These are phyloP conservation scores for Aphelinus atriplicis DNA, from an alignment of 1,140 invertebrate genomes.

Conservation along the genomic window DNA sequence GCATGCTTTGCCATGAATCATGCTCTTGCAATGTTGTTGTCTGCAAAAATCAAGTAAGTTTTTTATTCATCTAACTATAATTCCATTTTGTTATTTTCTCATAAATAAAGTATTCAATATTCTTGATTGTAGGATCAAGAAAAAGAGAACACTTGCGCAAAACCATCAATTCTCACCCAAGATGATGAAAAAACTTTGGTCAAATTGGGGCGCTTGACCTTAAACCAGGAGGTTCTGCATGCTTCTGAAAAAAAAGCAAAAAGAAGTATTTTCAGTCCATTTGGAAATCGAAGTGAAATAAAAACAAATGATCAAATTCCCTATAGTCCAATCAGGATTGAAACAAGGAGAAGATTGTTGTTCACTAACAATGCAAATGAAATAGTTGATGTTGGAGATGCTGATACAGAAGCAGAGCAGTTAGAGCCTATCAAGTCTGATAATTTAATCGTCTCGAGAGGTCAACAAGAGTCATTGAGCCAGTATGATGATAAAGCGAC, in stretches of 20 bases:
- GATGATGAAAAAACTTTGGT: constrained; percentile 14
- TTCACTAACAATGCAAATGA: constrained; percentile 30
- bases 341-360: constrained; percentile 22
- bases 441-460: too few relatives aligned
- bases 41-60: constrained; percentile 50
- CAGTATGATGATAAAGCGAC: not conserved
- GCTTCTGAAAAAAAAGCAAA: constrained; percentile 28
- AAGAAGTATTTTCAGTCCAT: constrained; percentile 8
- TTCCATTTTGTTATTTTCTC: constrained; percentile 8
- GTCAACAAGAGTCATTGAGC: not conserved
- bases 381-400: constrained; percentile 14
- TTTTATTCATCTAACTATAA: constrained; percentile 2
- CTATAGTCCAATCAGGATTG: not conserved
- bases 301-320: not conserved
- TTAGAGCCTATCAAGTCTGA: too few relatives aligned
- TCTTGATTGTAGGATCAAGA: constrained; percentile 10
- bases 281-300: not conserved
- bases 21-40: constrained; percentile 45
- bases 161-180: not conserved
- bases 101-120: not conserved
- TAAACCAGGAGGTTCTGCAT: constrained; percentile 28
- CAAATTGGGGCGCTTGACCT: constrained; percentile 20
- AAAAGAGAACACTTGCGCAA: not conserved
- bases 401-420: not conserved
- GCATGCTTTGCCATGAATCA: constrained; percentile 33